Conservation (phyloP, 2,113 vertebrate genomes). For the Malurus elegans region DNA sequence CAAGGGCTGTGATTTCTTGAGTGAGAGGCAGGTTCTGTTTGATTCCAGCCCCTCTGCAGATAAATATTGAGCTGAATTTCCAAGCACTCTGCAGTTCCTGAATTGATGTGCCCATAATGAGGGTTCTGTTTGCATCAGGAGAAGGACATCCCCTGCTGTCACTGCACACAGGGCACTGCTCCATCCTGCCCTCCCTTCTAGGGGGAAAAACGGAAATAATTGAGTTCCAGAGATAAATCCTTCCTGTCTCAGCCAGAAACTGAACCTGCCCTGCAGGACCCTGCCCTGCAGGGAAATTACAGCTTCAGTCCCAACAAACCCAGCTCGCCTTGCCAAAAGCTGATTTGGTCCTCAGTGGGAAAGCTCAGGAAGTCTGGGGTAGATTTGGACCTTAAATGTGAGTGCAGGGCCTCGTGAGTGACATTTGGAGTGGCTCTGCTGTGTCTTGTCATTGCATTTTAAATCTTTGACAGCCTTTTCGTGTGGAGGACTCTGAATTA, state of each 20-base stretch:
- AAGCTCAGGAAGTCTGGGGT: background rate
- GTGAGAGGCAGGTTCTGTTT: background rate
- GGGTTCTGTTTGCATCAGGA: background rate
- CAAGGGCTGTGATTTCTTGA: background rate
- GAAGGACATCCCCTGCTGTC: rapidly evolving
- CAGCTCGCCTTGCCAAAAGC: background rate
- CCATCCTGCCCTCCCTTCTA: background rate
- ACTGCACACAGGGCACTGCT: background rate
- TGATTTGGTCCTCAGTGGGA: background rate
- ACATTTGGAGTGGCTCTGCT: background rate
- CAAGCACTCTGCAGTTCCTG: background rate
- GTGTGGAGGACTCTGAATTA: rapidly evolving
- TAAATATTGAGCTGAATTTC: background rate
- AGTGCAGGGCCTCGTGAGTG: background rate
- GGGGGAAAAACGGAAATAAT: background rate
- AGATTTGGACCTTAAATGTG: background rate
- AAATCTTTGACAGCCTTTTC: background rate
- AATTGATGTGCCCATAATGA: background rate
- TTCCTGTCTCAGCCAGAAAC: background rate
- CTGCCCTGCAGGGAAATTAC: background rate
- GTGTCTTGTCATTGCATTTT: background rate
- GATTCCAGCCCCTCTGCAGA: background rate
- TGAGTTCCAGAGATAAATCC: background rate
- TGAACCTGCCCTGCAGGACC: background rate
- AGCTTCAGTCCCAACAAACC: background rate